Evolutionary conservation across 2,888 invertebrate genomes (phyloP).

Genomic region (Hypsopygia costalis): DNA sequence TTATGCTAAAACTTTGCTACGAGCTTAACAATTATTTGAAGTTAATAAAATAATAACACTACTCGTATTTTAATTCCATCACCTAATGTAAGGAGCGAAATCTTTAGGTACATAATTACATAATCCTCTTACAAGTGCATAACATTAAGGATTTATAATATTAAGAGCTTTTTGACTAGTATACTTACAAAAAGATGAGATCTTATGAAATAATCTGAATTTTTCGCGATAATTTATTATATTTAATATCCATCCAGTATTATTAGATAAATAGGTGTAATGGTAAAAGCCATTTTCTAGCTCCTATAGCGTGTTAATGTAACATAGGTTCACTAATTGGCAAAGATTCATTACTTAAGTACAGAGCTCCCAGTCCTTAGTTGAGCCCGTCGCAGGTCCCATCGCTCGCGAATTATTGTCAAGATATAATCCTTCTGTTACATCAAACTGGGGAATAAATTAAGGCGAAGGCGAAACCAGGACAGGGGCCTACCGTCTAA

Average conservation of each 20-base stretch:
- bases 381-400: slow-evolving; percentile 31
- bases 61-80: slow-evolving; percentile 40
- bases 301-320: slow-evolving; percentile 58
- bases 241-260: slow-evolving; percentile 78
- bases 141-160: slow-evolving; percentile 62
- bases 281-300: slow-evolving; percentile 56
- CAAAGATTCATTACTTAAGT: slow-evolving; percentile 41
- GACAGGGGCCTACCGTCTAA: too few species aligned
- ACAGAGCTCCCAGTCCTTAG: slow-evolving; percentile 24
- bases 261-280: slow-evolving; percentile 73
- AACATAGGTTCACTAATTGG: slow-evolving; percentile 56
- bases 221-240: slow-evolving; percentile 71
- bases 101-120: slow-evolving; percentile 54
- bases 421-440: neutral
- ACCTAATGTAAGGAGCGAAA: slow-evolving; percentile 49
- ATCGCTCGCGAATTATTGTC: slow-evolving; percentile 29
- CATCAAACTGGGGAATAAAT: too few species aligned
- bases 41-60: slow-evolving; percentile 32
- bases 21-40: slow-evolving; percentile 53
- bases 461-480: too few species aligned
- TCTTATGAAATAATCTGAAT: slow-evolving; percentile 74
- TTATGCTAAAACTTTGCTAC: slow-evolving; percentile 37
- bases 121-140: slow-evolving; percentile 57
- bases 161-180: slow-evolving; percentile 76
- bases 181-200: slow-evolving; percentile 70